Base-by-base conservation (phyloP, 1,140 invertebrate genomes). In the Saccostrea glomerata region DNA sequence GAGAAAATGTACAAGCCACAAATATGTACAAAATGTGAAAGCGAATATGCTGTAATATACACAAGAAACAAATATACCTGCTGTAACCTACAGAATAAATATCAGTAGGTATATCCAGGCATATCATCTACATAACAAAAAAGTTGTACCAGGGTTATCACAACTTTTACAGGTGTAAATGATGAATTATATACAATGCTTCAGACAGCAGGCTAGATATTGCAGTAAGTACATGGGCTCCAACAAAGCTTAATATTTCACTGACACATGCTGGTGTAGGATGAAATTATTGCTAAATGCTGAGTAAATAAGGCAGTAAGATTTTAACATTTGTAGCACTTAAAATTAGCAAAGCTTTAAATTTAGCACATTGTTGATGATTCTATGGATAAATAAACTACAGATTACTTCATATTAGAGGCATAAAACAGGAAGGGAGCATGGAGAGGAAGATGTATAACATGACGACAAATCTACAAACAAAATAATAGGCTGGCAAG, bases 201-300 rank as follows among this genome's bases (percentile, higher is more conserved):
- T 77, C 30, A 30, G 7, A 77, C 70, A 77, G 70, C 70, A 77
- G 70, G 9, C 15, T 6, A n/a, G 58, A 5, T 77, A 77, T 77
- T 77, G 9, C 25, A 15, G 11, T 77, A 30, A 77, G 70, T 77
- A 77, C 25, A 77, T 36, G 11, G 15, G 25, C 15, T 77, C 70
- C 70, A 36, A 30, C 70, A 77, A 77, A 30, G 70, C 70, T 77
- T 15, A 77, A 36, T 13, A 4, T 30, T 30, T 15, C 25, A 77
- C 25, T 20, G 6, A n/a, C 5, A 17, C 25, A 73, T 73, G 15
- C 11, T 77, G 15, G 70, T 77, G 70, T 25, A 0, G 30, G 70
- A 36, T 77, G 70, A 77, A 36, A 77, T 77, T 77, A 77, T 77
- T 77, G 70, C 70, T 77, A 36, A 77, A 77, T 77, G 70, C 70